Evolutionary conservation across 2,888 invertebrate species (phyloP).

Genomic region (Glyphotaelius pellucidus): DNA sequence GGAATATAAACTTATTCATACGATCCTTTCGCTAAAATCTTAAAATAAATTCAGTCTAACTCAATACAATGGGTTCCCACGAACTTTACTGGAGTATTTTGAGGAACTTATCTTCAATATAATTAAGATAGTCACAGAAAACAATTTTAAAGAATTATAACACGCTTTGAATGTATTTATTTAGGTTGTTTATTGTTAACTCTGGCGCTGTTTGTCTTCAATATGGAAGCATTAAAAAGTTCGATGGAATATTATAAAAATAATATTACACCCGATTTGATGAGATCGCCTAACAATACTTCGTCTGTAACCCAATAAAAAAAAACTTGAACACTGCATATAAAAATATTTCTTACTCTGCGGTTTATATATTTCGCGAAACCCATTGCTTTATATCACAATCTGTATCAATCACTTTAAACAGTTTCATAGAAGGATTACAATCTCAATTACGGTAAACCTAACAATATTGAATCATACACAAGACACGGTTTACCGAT

Average conservation of each 20-base stretch:
- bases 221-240: background rate
- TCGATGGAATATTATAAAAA: background rate
- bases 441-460: conserved; percentile 62
- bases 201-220: background rate
- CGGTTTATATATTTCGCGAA: conserved; percentile 49
- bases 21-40: conserved; percentile 56
- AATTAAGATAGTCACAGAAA: background rate
- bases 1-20: conserved; percentile 52
- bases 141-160: background rate
- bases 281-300: background rate
- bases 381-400: conserved; percentile 74
- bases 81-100: conserved; percentile 18
- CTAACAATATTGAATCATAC: conserved; percentile 64
- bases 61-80: conserved; percentile 63
- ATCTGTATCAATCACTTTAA: conserved; percentile 72
- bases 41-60: conserved; percentile 66
- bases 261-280: background rate
- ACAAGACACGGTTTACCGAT: conserved; percentile 63
- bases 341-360: conserved; percentile 37
- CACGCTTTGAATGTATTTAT: background rate
- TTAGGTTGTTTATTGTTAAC: background rate
- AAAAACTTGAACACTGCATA: background rate
- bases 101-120: background rate
- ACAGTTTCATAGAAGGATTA: conserved; percentile 66
- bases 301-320: background rate